Conservation (phyloP, 1,140 invertebrate genomes). For the Cydia fagiglandana region DNA sequence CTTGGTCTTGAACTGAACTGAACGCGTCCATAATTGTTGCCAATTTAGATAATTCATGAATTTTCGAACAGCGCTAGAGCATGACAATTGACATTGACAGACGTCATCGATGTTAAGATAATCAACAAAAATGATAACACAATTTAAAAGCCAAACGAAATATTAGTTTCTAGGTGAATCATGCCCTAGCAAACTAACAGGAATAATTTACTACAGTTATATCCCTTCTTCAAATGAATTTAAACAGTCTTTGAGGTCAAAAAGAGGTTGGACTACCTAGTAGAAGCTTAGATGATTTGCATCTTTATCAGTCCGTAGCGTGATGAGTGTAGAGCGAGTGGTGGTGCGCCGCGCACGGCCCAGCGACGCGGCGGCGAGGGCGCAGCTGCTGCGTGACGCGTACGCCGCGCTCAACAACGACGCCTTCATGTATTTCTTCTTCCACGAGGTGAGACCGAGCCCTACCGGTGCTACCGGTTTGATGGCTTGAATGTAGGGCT, state of each 20-base stretch:
- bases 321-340: conserved; percentile 28
- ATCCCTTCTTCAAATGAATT: no score
- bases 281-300: neutral
- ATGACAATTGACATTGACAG: no score
- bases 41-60: neutral
- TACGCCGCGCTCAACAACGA: conserved; percentile 43
- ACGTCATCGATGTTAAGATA: no score
- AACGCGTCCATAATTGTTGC: neutral
- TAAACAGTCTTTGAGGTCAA: neutral
- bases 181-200: no score
- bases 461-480: neutral
- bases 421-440: conserved; percentile 54
- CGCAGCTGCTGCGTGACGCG: conserved; percentile 44
- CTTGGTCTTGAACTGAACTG: neutral
- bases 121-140: no score
- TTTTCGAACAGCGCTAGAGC: neutral
- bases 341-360: conserved; percentile 46
- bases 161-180: no score
- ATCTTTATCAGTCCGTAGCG: neutral
- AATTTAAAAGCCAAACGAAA: no score
- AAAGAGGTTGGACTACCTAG: neutral
- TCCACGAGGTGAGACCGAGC: conserved; percentile 53
- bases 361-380: conserved; percentile 44
- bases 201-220: no score
- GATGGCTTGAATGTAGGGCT: no score